phyloP scores from a whole-genome alignment of 2,113 vertebrate species.

The Tetrao urogallus region DNA sequence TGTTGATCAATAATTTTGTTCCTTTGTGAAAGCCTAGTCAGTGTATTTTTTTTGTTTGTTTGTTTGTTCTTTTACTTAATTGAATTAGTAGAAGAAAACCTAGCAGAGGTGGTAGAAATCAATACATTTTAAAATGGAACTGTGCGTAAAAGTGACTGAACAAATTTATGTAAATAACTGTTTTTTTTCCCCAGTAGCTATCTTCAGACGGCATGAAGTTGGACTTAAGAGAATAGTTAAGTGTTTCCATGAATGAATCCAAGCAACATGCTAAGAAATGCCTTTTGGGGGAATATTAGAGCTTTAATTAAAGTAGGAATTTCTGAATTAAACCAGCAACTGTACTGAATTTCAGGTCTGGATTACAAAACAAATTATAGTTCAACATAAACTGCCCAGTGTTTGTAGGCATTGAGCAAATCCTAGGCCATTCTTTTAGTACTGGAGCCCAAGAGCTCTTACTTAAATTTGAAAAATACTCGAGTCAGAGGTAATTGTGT shows the following conservation, averaged over 20 bases:
- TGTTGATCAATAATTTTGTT: conserved; percentile 7
- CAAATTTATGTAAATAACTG: conserved; percentile 50
- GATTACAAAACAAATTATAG: conserved; percentile 26
- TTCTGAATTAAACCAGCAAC: background rate
- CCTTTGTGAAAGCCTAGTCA: conserved; percentile 37
- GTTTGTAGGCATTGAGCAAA: conserved; percentile 60
- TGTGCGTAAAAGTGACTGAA: conserved; percentile 46
- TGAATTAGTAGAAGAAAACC: conserved; percentile 46
- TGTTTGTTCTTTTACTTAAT: conserved; percentile 26
- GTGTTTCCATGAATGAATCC: conserved; percentile 58
- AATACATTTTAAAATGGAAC: conserved; percentile 66
- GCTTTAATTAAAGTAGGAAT: background rate
- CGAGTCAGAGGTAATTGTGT: conserved; percentile 31
- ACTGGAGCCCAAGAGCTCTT: conserved; percentile 30
- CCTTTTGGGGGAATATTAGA: conserved; percentile 39
- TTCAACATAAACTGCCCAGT: conserved; percentile 42
- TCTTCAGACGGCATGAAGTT: conserved; percentile 45
- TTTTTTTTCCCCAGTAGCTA: background rate
- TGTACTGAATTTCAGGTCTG: conserved; percentile 45
- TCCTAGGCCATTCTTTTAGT: conserved; percentile 9
- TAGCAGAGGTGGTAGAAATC: conserved; percentile 64
- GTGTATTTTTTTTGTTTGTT: background rate
- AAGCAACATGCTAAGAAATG: conserved; percentile 50
- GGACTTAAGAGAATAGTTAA: conserved; percentile 51
- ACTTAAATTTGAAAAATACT: conserved; percentile 52